phyloP scores from a whole-genome alignment of 2,888 invertebrate genomes.

The Rhagophthalmus giganteus region DNA sequence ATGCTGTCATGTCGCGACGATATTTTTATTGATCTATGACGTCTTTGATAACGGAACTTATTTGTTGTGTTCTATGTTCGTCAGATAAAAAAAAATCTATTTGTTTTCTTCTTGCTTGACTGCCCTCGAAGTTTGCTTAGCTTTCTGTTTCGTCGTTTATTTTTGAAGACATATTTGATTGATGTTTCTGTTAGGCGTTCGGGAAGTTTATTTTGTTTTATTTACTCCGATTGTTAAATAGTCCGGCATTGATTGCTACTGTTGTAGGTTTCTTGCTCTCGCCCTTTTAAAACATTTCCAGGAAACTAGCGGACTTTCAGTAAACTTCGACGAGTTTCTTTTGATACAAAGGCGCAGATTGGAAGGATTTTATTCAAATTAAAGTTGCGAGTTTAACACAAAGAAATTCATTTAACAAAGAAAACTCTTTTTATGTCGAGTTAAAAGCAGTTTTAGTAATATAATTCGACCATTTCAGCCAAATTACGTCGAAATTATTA shows the following conservation, averaged over 20 bases:
- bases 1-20: neutral
- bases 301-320: too few relatives aligned
- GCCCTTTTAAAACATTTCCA: too few relatives aligned
- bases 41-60: slow-evolving; percentile 38
- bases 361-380: too few relatives aligned
- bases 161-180: slow-evolving; percentile 23
- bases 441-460: neutral
- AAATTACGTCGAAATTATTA: too few relatives aligned
- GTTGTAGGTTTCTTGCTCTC: too few relatives aligned
- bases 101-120: slow-evolving; percentile 24
- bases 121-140: slow-evolving; percentile 25
- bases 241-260: slow-evolving; percentile 12
- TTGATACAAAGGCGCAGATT: neutral
- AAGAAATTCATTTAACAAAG: neutral
- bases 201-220: slow-evolving; percentile 16
- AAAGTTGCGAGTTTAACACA: neutral
- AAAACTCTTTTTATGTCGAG: neutral
- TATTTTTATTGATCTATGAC: slow-evolving; percentile 36
- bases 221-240: slow-evolving; percentile 21
- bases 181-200: slow-evolving; percentile 11
- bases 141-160: slow-evolving; percentile 27
- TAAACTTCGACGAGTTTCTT: neutral
- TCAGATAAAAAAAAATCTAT: slow-evolving; percentile 26
- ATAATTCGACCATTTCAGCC: neutral
- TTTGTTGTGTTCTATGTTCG: slow-evolving; percentile 32